Base-by-base conservation (phyloP, 2,113 vertebrate species). In the Ia io region DNA sequence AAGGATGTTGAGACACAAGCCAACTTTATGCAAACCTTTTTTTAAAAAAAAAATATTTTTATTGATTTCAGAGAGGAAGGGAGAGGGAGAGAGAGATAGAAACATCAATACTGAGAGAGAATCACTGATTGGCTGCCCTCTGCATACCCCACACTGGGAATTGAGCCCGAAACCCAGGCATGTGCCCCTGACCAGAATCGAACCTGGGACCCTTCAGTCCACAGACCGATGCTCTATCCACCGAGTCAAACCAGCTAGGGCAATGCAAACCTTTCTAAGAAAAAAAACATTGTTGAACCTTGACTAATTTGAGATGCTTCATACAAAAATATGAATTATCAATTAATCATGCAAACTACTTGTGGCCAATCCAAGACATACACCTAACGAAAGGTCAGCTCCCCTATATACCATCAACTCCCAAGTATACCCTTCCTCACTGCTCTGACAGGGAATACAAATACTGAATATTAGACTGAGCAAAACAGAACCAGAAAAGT, bases 401-500 rank as follows among this genome's bases (percentile, higher is more conserved):
- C 44, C 61, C 63, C 28, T 47, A 11, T 20, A 49, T 10, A 78
- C 17, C 37, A 37, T 37, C 63, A 95, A 22, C 30, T 82, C 84
- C 65, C 51, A 82, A 59, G 25, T 84, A 87, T 20, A 86, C 9
- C 35, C 44, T 74, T 84, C 59, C 80, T 90, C n/a, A 73, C 32
- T 84, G 44, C 30, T 93, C 35, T 89, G 56, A 61, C 35, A 61
- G 28, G 14, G 1, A 91, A 93, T 40, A 89, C 16, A 91, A 93
- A 56, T 59, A 92, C 35, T 82, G 92, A 67, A 53, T 79, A 92
- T 53, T 83, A 93, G 30, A 90, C 28, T 78, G n/a, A 71, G 65
- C 59, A 59, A 91, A 94, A 79, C 3, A 82, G 79, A 96, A 87
- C 17, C 37, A 96, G 67, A 61, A 96, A 96, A 71, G 13, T 71